Evolutionary conservation across 1,140 invertebrate genomes (phyloP), one percentile per base, ranked within the genome.

Genomic region (Helicoverpa zea): DNA sequence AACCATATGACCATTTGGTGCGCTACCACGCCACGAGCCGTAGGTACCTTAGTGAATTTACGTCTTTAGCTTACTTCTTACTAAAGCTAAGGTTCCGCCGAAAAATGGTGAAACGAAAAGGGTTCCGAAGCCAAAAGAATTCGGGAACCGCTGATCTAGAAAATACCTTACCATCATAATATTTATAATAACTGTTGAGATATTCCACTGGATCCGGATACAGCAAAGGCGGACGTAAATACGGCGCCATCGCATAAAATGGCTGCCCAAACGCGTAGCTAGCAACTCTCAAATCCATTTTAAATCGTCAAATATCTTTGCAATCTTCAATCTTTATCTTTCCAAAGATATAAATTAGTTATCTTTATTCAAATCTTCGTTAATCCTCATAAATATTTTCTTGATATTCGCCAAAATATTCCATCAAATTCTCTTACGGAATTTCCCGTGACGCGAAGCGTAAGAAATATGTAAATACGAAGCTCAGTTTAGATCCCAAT

Each of bases 131-230:
- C n/a, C n/a, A n/a, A n/a, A n/a, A n/a, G n/a, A n/a, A n/a, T n/a
- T n/a, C n/a, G n/a, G n/a, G n/a, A n/a, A n/a, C n/a, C n/a, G n/a
- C n/a, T n/a, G n/a, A n/a, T n/a, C 12, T 13, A 30, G 12, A 59
- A 13, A 12, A 12, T 12, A 30, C 89, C 92, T 94, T 75, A 94
- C 92, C 92, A 87, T 93, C 90, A 72, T 93, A 94, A 29, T 86
- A 83, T 78, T 92, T 92, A 81, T 90, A 92, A 83, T 92, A 94
- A 0, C 84, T 80, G 73, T 82, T 83, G 0, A 93, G 64, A 76
- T 90, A 93, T 29, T 91, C 90, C 2, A 83, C 64, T 9, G 86
- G 86, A 12, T 91, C 88, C 16, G 86, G 86, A 52, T 90, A 90
- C 23, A 90, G 59, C 13, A 93, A 66, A 1, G 81, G 88, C 30